Base-by-base conservation (phyloP, 1,140 invertebrate species). In the Drosophila willistoni region DNA sequence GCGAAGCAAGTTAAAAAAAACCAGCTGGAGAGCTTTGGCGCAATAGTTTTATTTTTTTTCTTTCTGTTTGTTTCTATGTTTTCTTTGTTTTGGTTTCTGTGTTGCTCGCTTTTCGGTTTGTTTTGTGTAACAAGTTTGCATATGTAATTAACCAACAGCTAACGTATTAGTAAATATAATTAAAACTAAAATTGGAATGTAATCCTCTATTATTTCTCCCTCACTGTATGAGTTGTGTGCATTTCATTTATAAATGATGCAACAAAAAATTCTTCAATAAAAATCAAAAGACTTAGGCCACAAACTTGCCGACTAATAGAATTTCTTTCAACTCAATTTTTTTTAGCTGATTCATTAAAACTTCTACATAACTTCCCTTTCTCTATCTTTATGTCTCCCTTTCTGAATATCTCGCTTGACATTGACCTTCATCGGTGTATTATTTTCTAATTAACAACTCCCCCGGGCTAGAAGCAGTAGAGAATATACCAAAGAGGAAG, bases 111-210 rank as follows among this genome's bases (percentile, higher is more conserved):
- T 62, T 62, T 62, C 19, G 44, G 67, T 51, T 73, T 73, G 36
- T 76, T 77, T 77, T 86, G 82, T 86, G 82, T 86, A 86, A 87
- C 82, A 86, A 86, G 82, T 86, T 86, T 86, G 82, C 82, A 86
- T 86, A 84, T 77, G 82, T 87, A 81, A 87, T 86, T 86, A 86
- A 82, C 82, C 80, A 68, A 85, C 71, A 74, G 64, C 47, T 57
- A 51, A 72, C 69, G 82, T 74, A 86, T 86, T 86, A 81, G 81
- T 86, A 85, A 85, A 85, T 70, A 85, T 85, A 85, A 85, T 85
- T 86, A 77, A 62, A 63, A 68, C 63, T 22, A 47, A 57, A 69
- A 78, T 67, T 72, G 81, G 77, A 84, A 84, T 77, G 77, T 64
- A 51, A 22, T 51, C 19, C 44, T 22, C 29, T 29, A 29, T 29